phyloP scores from a whole-genome alignment of 2,113 vertebrate species.

The Hemiprocne comata region DNA sequence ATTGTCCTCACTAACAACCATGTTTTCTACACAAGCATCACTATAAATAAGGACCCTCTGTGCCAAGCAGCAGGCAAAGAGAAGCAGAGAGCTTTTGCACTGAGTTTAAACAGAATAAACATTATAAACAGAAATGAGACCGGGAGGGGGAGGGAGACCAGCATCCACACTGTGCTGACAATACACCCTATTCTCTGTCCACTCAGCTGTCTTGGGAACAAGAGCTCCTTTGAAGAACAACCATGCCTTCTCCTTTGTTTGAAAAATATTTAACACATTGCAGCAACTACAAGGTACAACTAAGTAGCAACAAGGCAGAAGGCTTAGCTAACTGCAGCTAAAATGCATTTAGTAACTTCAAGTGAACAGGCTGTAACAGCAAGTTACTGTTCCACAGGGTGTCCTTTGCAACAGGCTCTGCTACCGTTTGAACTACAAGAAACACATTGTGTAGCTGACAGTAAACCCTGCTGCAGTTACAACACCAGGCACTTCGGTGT shows the following conservation, averaged over 20 bases:
- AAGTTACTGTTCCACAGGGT: not conserved
- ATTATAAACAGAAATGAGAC: not conserved
- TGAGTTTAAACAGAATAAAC: slow-evolving; percentile 22
- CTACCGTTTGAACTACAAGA: not conserved
- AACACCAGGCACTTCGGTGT: not conserved
- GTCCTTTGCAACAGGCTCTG: not conserved
- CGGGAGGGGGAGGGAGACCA: not conserved
- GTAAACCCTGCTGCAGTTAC: not conserved
- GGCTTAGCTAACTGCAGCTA: not conserved
- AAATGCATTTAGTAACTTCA: not conserved
- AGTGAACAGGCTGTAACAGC: not conserved
- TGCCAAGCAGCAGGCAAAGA: not conserved
- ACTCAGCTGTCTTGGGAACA: not conserved
- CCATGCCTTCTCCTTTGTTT: not conserved
- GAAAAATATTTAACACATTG: not conserved
- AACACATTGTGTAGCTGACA: not conserved
- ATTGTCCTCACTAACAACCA: not conserved
- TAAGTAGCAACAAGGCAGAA: not conserved
- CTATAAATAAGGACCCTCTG: not conserved
- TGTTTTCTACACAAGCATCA: not conserved
- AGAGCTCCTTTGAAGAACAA: not conserved
- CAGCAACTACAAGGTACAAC: not conserved
- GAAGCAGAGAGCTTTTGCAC: not conserved
- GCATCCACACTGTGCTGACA: not conserved
- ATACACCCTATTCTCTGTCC: not conserved